phyloP scores from a whole-genome alignment of 1,140 invertebrate species.

The Pogonus chalceus region DNA sequence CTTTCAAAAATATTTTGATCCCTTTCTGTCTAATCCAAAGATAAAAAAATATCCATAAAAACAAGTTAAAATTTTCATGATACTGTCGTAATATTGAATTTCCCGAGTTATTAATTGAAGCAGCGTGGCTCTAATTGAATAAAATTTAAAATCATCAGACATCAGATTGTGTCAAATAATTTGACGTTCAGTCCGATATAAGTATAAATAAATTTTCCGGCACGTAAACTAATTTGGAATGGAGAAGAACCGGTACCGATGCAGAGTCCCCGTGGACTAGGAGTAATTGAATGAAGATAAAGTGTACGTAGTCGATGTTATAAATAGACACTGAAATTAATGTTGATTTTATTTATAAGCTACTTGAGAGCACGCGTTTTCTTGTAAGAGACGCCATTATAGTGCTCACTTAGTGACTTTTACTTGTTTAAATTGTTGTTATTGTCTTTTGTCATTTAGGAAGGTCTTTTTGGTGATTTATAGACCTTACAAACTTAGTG shows the following conservation, averaged over 20 bases:
- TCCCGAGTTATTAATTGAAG: not conserved
- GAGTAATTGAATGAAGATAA: constrained; percentile 6
- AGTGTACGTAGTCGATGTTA: not conserved
- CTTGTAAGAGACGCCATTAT: too few species aligned
- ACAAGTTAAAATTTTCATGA: too few species aligned
- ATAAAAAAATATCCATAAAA: too few species aligned
- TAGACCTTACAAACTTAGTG: too few species aligned
- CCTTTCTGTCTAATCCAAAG: too few species aligned
- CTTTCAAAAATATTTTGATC: too few species aligned
- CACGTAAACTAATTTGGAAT: constrained; percentile 5
- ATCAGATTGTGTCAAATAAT: not conserved
- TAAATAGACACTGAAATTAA: not conserved
- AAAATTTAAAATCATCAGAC: not conserved
- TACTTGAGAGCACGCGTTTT: too few species aligned
- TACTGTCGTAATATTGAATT: too few species aligned
- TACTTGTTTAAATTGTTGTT: too few species aligned
- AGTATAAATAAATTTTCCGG: constrained; percentile 1
- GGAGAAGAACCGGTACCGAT: not conserved
- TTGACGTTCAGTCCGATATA: not conserved
- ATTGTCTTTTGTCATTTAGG: too few species aligned
- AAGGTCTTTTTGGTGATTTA: too few species aligned
- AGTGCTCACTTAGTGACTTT: too few species aligned
- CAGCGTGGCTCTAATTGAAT: not conserved
- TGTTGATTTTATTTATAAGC: constrained; percentile 3
- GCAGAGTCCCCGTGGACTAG: not conserved